Conservation (phyloP, 2,113 vertebrate species). For the Pavo muticus region DNA sequence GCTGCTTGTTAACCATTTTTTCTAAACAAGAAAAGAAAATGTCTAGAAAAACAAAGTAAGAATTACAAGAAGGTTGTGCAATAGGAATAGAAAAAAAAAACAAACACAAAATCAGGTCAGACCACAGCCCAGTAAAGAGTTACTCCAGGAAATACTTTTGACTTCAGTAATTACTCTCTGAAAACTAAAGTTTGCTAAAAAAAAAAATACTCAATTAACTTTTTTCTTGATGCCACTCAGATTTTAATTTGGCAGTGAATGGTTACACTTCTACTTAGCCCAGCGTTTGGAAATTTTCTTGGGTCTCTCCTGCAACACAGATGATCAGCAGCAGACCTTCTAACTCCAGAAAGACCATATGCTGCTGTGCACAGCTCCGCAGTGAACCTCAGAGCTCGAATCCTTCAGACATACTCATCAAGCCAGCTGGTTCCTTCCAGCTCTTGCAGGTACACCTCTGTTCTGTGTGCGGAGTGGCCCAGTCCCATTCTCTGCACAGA, state of each 20-base stretch:
- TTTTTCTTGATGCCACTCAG: not conserved
- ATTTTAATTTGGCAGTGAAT: not conserved
- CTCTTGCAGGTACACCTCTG: not conserved
- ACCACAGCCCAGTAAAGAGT: not conserved
- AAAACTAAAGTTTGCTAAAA: not conserved
- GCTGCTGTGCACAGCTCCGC: not conserved
- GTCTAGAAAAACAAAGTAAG: constrained; percentile 8
- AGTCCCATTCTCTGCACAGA: not conserved
- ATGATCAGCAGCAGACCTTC: not conserved
- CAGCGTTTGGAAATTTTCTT: not conserved
- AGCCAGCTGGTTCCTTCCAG: not conserved
- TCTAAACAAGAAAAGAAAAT: not conserved
- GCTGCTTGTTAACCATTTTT: not conserved
- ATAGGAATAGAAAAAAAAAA: constrained; percentile 14
- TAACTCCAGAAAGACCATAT: not conserved
- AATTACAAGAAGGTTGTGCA: constrained; percentile 10
- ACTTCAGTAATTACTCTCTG: not conserved
- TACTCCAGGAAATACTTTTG: constrained; percentile 16
- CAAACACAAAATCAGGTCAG: not conserved
- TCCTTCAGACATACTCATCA: not conserved
- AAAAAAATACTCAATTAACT: not conserved
- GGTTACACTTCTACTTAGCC: not conserved
- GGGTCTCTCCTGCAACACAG: not conserved
- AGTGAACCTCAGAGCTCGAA: not conserved
- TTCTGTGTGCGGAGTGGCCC: not conserved